phyloP scores from a whole-genome alignment of 1,140 invertebrate species.

The Eriosoma lanigerum region DNA sequence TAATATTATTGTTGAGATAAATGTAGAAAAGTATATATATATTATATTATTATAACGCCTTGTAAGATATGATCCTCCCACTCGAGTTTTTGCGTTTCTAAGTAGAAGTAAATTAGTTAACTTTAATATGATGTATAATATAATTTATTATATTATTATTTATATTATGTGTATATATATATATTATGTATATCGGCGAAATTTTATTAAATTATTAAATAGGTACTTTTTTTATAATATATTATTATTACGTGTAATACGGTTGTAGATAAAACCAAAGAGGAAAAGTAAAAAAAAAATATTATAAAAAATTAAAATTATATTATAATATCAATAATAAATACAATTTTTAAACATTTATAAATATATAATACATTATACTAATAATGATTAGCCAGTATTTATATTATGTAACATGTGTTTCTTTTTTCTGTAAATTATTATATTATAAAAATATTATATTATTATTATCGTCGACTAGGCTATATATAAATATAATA shows the following conservation, averaged over 20 bases:
- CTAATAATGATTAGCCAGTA: slow-evolving; percentile 42
- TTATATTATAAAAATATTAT: slow-evolving; percentile 13
- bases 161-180: slow-evolving; percentile 12
- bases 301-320: background rate
- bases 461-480: slow-evolving; percentile 23
- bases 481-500: slow-evolving; percentile 27
- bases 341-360: background rate
- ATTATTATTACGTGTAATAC: slow-evolving; percentile 37
- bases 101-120: no score
- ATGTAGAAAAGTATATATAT: background rate
- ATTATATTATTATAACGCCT: background rate
- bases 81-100: slow-evolving; percentile 19
- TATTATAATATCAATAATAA: background rate
- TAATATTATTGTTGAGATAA: background rate
- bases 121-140: no score
- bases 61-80: background rate
- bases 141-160: no score
- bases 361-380: background rate
- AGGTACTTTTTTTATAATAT: slow-evolving; percentile 33
- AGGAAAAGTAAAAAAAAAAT: slow-evolving; percentile 29
- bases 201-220: slow-evolving; percentile 49
- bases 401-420: background rate
- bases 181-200: slow-evolving; percentile 19
- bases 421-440: slow-evolving; percentile 47
- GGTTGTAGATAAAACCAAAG: slow-evolving; percentile 52